Percentiles rank a stretch among this genome's conserved stretches.
Conservation (phyloP, 2,797 vertebrate species). For the Pachyuromys duprasi region DNA sequence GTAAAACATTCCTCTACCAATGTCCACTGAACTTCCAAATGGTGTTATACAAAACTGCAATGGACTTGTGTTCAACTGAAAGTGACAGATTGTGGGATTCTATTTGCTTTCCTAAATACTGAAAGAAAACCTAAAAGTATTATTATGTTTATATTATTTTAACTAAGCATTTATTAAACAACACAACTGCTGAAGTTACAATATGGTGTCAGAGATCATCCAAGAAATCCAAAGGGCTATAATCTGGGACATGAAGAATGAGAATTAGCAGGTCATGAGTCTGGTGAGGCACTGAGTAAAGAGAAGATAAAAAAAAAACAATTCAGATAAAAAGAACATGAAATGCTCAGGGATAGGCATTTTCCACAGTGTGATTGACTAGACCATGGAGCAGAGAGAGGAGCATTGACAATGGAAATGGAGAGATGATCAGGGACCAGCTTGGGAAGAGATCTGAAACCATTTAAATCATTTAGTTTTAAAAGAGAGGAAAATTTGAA, state of each 20-base stretch:
- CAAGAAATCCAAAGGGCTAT: neutral
- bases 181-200: neutral
- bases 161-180: neutral
- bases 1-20: conserved; percentile 1
- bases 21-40: neutral
- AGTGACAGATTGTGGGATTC: neutral
- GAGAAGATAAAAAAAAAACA: neutral
- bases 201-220: neutral
- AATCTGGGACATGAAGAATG: neutral
- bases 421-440: neutral
- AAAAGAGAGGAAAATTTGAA: neutral
- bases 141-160: neutral
- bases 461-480: neutral
- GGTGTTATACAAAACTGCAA: neutral
- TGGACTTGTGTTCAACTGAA: neutral
- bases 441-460: neutral
- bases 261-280: neutral
- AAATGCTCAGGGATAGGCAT: neutral
- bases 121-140: neutral
- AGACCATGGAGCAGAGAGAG: neutral
- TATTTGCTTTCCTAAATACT: conserved; percentile 56
- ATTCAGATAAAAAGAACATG: neutral
- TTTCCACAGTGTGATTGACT: neutral
- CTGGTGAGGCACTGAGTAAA: neutral
- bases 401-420: neutral